Percentiles rank a stretch among this genome's conserved stretches.
These are phyloP conservation scores for Globodera rostochiensis DNA, from an alignment of 1,140 invertebrate species.

Conservation along the genomic window DNA sequence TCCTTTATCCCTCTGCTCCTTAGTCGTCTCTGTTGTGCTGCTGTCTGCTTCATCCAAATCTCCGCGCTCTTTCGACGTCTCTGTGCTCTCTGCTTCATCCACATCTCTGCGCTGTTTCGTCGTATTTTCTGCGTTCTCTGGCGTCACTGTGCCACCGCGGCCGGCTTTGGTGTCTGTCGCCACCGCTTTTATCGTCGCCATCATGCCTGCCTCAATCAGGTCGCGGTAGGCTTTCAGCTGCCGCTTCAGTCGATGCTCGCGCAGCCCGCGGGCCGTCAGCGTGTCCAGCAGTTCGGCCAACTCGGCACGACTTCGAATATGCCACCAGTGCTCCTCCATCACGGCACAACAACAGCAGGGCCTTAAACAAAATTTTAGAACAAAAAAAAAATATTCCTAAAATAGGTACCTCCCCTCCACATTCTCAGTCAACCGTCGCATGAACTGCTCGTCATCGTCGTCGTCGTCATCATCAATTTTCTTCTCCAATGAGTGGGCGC, in stretches of 20 bases:
- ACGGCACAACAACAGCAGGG: background rate
- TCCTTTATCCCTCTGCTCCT: too few relatives aligned
- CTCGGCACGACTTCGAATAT: background rate
- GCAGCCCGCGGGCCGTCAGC: background rate
- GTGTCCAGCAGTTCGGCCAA: background rate
- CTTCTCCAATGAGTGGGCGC: background rate
- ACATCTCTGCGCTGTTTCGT: too few relatives aligned
- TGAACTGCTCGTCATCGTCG: background rate
- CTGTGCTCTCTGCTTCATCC: too few relatives aligned
- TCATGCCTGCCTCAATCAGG: conserved; percentile 5
- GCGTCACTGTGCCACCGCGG: too few relatives aligned
- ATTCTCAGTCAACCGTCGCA: background rate
- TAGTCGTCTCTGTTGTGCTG: too few relatives aligned
- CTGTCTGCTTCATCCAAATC: too few relatives aligned
- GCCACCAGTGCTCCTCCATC: background rate
- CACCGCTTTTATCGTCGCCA: too few relatives aligned
- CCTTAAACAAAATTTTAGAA: background rate
- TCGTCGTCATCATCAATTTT: background rate
- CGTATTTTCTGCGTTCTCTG: too few relatives aligned
- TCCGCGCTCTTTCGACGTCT: too few relatives aligned
- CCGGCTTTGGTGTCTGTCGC: too few relatives aligned
- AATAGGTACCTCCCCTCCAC: background rate
- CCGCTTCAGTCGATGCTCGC: background rate
- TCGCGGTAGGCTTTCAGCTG: conserved; percentile 1
- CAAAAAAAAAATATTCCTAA: background rate